Conservation (phyloP, 2,888 invertebrate genomes). For the Ariolimax columbianus region DNA sequence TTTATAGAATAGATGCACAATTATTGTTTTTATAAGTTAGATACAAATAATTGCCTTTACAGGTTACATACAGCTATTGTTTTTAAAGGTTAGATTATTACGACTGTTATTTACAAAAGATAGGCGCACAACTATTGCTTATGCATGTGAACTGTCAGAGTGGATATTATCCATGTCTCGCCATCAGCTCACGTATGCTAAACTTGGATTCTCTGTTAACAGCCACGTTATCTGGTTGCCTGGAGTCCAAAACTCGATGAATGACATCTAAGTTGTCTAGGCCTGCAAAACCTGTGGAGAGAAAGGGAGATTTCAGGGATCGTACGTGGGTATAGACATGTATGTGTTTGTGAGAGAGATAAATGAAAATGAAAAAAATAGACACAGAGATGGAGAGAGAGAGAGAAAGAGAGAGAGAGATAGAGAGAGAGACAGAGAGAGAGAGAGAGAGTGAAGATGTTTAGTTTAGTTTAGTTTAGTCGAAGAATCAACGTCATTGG, state of each 20-base stretch:
- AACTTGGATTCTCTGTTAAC: neutral
- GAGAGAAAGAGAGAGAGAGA: too few species aligned
- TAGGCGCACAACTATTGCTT: neutral
- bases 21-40: too few species aligned
- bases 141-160: neutral
- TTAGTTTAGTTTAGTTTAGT: too few species aligned
- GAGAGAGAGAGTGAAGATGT: slow-evolving; percentile 1
- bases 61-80: too few species aligned
- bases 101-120: neutral
- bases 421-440: too few species aligned
- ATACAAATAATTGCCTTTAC: too few species aligned
- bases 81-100: too few species aligned
- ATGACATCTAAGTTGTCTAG: slow-evolving; percentile 22
- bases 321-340: neutral
- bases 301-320: neutral
- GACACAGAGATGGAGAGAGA: too few species aligned
- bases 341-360: neutral
- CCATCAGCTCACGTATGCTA: slow-evolving; percentile 5
- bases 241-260: neutral
- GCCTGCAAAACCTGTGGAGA: slow-evolving; percentile 15
- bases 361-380: neutral
- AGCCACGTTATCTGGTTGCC: neutral
- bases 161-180: neutral
- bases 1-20: too few species aligned
- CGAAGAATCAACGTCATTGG: too few species aligned